phyloP scores from a whole-genome alignment of 2,113 vertebrate genomes.

The Varanus komodoensis region DNA sequence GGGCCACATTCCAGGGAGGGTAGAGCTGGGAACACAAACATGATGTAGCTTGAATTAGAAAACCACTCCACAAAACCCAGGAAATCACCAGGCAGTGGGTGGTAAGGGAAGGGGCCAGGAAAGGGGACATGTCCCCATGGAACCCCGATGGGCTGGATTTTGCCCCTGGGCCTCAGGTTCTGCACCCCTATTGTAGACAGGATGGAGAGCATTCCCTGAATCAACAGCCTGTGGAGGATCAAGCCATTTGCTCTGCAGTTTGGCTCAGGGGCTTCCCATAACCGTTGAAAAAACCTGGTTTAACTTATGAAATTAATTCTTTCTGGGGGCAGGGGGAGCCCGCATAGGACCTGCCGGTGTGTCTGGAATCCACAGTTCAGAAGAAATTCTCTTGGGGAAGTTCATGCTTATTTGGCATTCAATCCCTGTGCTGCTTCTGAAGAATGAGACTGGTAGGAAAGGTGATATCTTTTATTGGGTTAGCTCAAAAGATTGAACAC shows the following conservation, averaged over 20 bases:
- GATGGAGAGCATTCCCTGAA: no score
- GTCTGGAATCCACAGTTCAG: neutral
- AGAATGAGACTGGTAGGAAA: neutral
- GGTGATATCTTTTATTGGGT: conserved; percentile 24
- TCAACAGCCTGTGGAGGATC: neutral
- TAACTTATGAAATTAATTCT: neutral
- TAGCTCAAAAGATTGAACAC: neutral
- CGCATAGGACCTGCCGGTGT: neutral
- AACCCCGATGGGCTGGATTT: no score
- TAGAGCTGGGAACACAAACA: no score
- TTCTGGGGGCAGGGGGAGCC: neutral
- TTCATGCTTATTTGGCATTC: neutral
- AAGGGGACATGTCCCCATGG: no score
- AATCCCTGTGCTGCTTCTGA: neutral
- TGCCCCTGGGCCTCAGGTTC: no score
- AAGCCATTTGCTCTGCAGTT: neutral
- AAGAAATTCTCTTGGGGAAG: neutral
- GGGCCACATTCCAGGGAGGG: no score
- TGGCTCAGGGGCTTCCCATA: neutral
- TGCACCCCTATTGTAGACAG: neutral
- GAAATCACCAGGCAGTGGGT: no score
- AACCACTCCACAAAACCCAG: no score
- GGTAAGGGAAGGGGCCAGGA: no score
- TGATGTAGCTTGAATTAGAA: no score
- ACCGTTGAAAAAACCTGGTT: neutral